phyloP scores from a whole-genome alignment of 2,797 vertebrate species.

The Eleutherodactylus coqui region DNA sequence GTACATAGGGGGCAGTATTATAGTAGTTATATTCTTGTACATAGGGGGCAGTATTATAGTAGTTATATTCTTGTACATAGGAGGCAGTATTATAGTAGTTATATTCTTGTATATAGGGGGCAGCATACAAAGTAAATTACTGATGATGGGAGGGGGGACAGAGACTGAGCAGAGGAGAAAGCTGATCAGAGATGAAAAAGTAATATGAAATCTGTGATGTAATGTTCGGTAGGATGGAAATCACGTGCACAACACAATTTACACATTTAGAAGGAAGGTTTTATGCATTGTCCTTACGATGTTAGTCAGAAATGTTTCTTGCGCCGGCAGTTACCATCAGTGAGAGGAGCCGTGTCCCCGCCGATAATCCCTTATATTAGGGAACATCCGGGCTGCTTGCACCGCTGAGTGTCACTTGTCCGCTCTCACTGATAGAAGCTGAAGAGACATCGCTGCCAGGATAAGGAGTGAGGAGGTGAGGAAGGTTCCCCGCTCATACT shows the following conservation, averaged over 20 bases:
- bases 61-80: constrained; percentile 14
- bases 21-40: not conserved
- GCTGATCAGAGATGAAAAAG: no score
- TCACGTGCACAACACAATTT: no score
- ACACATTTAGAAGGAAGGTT: no score
- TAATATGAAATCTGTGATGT: no score
- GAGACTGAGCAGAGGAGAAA: no score
- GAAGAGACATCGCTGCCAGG: constrained; percentile 64
- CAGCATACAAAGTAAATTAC: not conserved
- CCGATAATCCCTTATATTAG: not conserved
- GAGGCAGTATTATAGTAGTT: not conserved
- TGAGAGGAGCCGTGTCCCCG: not conserved
- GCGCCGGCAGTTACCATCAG: no score
- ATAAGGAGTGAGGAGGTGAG: constrained; percentile 69
- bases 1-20: not conserved
- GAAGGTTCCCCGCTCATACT: constrained; percentile 70
- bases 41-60: constrained; percentile 7
- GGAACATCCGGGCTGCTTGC: not conserved
- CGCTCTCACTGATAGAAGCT: not conserved
- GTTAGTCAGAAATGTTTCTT: no score
- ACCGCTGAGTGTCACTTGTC: not conserved
- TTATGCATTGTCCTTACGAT: no score
- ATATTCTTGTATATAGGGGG: not conserved
- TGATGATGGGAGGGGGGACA: no score
- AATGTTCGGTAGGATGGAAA: no score